These are phyloP conservation scores for Belonocnema kinseyi DNA, from an alignment of 1,140 invertebrate genomes.

Conservation along the genomic window DNA sequence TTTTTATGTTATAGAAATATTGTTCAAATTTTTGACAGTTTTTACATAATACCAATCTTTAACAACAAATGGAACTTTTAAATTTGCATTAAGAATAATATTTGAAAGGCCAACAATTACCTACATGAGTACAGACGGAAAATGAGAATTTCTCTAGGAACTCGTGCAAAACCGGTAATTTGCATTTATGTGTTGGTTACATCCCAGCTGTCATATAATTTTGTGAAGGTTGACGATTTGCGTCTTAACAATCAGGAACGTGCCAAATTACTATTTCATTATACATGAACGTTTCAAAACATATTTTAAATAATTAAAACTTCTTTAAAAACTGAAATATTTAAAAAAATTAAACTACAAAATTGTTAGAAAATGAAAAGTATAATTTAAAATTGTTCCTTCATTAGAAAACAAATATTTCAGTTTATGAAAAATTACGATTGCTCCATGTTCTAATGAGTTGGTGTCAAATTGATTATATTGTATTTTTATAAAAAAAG, in stretches of 20 bases:
- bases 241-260: neutral
- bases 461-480: neutral
- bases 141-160: neutral
- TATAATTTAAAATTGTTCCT: neutral
- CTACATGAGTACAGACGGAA: too few relatives aligned
- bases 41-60: too few relatives aligned
- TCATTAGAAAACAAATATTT: neutral
- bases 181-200: neutral
- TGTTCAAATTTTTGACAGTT: too few relatives aligned
- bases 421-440: neutral
- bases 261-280: neutral
- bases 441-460: neutral
- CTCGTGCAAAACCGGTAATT: neutral
- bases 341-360: neutral
- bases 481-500: neutral
- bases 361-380: neutral
- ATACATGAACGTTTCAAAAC: neutral
- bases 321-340: neutral
- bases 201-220: neutral
- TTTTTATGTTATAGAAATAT: too few relatives aligned
- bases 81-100: too few relatives aligned
- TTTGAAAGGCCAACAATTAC: too few relatives aligned
- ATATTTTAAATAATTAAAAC: neutral
- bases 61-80: too few relatives aligned
- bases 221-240: slow-evolving; percentile 1